phyloP scores from a whole-genome alignment of 2,113 vertebrate species.

The Pao palembangensis region DNA sequence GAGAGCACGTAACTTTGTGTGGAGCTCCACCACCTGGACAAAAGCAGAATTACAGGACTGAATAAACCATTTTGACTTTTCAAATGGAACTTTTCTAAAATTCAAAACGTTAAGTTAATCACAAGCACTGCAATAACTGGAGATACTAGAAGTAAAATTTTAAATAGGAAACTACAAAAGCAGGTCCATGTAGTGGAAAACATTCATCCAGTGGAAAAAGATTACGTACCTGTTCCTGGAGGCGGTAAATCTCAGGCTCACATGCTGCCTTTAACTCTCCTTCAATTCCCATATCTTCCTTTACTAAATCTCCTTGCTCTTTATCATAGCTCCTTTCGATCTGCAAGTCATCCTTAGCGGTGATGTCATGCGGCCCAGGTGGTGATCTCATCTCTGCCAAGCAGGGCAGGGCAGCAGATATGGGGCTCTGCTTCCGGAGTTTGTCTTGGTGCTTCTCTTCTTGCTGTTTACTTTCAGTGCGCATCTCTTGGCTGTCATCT shows the following conservation, averaged over 20 bases:
- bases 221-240: slow-evolving; percentile 54
- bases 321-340: slow-evolving; percentile 7
- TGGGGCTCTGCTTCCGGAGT: slow-evolving; percentile 11
- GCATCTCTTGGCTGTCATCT: background rate
- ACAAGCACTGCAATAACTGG: too few species aligned
- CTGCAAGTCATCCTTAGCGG: slow-evolving; percentile 6
- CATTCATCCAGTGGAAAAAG: background rate
- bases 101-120: too few species aligned
- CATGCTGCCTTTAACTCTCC: slow-evolving; percentile 21
- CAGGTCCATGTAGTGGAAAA: too few species aligned
- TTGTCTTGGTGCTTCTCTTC: background rate
- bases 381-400: slow-evolving; percentile 2
- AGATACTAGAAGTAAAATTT: too few species aligned
- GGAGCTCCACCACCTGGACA: slow-evolving; percentile 70
- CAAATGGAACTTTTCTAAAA: background rate
- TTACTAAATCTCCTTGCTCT: slow-evolving; percentile 16
- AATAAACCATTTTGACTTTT: background rate
- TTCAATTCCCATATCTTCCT: slow-evolving; percentile 5
- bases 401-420: slow-evolving; percentile 4
- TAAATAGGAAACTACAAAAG: too few species aligned
- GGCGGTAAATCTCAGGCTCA: slow-evolving; percentile 26
- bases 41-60: slow-evolving; percentile 3
- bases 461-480: slow-evolving; percentile 12
- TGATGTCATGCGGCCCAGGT: background rate
- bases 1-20: slow-evolving; percentile 53